Percentiles rank a stretch among this genome's conserved stretches.
These are phyloP conservation scores for Eulemur rufifrons DNA, from an alignment of 2,113 vertebrate genomes.

Conservation along the genomic window DNA sequence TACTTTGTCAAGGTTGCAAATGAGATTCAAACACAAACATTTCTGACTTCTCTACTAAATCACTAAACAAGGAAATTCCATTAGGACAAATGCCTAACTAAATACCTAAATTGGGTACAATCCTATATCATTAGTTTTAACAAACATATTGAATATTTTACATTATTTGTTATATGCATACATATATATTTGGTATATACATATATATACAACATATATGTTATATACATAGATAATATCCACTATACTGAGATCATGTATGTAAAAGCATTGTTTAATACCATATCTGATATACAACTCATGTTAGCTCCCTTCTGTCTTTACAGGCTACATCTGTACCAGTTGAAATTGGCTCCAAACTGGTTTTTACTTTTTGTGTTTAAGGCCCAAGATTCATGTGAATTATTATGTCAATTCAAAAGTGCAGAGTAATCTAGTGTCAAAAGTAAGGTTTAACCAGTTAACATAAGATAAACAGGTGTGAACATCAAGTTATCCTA, in stretches of 20 bases:
- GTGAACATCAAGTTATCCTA: background rate
- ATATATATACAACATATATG: no score
- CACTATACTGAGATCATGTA: background rate
- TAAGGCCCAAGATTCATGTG: background rate
- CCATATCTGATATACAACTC: background rate
- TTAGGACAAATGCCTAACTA: background rate
- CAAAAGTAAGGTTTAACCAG: background rate
- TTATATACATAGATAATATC: background rate
- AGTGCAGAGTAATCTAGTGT: background rate
- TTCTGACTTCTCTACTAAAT: background rate
- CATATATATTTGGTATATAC: no score
- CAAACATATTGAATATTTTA: background rate
- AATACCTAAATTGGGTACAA: background rate
- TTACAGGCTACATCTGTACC: background rate
- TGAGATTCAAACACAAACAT: slow-evolving; percentile 13
- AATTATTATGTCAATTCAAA: background rate
- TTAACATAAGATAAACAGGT: background rate
- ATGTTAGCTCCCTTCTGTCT: background rate
- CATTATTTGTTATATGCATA: background rate
- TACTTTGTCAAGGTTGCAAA: background rate
- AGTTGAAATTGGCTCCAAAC: background rate
- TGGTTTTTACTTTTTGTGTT: background rate
- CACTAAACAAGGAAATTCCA: background rate
- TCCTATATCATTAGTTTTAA: background rate
- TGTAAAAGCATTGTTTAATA: background rate